Conservation (phyloP, 92 coral and sea anemone genomes). For the Palythoa heliodiscus region DNA sequence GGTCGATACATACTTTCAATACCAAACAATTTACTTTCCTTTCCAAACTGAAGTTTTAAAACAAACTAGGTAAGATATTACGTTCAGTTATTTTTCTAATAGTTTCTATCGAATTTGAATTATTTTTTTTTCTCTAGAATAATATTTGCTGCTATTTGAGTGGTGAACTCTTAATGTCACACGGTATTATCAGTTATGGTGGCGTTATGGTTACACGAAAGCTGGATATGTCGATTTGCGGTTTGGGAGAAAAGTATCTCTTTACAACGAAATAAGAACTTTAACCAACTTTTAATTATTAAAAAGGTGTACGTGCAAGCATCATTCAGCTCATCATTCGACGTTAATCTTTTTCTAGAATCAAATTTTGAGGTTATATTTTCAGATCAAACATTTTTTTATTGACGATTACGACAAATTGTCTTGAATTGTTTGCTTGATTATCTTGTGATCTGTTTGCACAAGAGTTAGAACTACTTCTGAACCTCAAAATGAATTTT, state of each 20-base stretch:
- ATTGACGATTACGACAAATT: too few species aligned
- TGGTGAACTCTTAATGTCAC: background rate
- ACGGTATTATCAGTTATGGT: conserved; percentile 30
- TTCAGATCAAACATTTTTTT: too few species aligned
- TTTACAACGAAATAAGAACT: background rate
- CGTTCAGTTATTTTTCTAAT: background rate
- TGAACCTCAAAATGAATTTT: too few species aligned
- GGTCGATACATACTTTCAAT: background rate
- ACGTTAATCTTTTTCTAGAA: too few species aligned
- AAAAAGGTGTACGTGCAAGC: background rate
- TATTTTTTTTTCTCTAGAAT: too few species aligned
- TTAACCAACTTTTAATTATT: background rate
- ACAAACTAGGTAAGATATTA: background rate
- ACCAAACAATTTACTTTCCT: background rate
- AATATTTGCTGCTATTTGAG: background rate
- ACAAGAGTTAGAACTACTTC: too few species aligned
- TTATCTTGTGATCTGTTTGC: too few species aligned
- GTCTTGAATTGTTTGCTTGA: too few species aligned
- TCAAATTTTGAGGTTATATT: too few species aligned
- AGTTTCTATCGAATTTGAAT: background rate
- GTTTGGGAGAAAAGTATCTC: background rate
- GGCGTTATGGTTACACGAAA: background rate
- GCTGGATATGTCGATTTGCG: background rate
- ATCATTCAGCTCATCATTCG: background rate
- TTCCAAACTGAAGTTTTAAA: background rate